Conservation (phyloP, 2,113 vertebrate species). For the Cygnus atratus region DNA sequence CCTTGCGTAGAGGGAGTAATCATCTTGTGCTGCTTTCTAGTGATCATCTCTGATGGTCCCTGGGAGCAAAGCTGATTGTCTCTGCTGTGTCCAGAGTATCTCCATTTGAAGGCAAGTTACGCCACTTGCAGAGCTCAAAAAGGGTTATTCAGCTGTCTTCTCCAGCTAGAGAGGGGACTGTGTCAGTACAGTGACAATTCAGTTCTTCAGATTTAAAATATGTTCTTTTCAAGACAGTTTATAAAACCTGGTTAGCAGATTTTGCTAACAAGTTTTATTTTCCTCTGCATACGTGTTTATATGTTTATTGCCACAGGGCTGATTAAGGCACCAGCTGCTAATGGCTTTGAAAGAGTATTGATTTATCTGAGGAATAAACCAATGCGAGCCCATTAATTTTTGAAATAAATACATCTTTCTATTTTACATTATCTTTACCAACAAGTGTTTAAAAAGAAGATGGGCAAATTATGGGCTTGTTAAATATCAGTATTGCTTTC, state of each 20-base stretch:
- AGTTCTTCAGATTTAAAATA: background rate
- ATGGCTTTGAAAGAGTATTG: background rate
- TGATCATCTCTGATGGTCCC: conserved; percentile 32
- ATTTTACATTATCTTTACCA: background rate
- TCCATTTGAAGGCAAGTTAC: background rate
- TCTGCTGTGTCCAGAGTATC: background rate
- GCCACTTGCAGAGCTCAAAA: background rate
- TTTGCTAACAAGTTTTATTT: background rate
- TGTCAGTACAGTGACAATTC: background rate
- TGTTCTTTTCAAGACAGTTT: rapidly evolving
- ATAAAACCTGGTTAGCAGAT: background rate
- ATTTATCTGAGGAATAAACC: background rate
- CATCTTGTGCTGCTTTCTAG: conserved; percentile 48
- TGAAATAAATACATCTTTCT: background rate
- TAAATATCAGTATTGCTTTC: background rate
- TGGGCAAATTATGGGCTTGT: background rate
- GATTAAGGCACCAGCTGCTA: background rate
- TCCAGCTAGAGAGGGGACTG: background rate
- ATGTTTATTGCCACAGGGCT: background rate
- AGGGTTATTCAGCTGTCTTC: background rate
- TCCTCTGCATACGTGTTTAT: background rate
- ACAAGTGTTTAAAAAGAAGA: background rate
- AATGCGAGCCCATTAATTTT: background rate
- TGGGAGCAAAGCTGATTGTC: conserved; percentile 22
- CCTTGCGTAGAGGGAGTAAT: background rate